These are phyloP conservation scores for Patella ulyssiponensis DNA, from an alignment of 2,888 invertebrate genomes.

Conservation along the genomic window DNA sequence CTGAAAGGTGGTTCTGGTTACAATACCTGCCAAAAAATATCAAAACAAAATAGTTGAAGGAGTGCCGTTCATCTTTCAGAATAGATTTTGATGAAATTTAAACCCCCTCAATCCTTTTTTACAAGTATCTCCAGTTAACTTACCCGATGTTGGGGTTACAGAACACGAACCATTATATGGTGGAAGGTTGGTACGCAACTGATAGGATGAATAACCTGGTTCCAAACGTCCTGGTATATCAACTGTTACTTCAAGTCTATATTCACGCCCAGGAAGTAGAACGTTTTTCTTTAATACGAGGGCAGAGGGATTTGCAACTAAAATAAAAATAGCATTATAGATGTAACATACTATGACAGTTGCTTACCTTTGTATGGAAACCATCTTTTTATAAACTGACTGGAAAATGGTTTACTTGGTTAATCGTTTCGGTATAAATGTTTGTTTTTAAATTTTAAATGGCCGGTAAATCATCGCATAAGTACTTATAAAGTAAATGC, in stretches of 20 bases:
- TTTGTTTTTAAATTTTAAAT: too few relatives aligned
- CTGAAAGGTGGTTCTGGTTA: conserved; percentile 13
- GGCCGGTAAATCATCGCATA: too few relatives aligned
- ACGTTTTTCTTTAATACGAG: conserved; percentile 19
- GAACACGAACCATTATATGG: conserved; percentile 26
- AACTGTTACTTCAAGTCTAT: conserved; percentile 12
- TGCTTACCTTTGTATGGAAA: too few relatives aligned
- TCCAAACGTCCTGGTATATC: conserved; percentile 6
- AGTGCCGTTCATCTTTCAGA: too few relatives aligned
- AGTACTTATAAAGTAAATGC: too few relatives aligned
- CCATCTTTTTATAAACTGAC: too few relatives aligned
- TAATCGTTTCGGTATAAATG: too few relatives aligned
- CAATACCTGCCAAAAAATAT: conserved; percentile 12
- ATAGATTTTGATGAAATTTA: too few relatives aligned
- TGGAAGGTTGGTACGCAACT: conserved; percentile 23
- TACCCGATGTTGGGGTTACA: conserved; percentile 15
- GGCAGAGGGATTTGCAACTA: conserved; percentile 17
- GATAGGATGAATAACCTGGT: conserved; percentile 15
- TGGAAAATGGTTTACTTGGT: too few relatives aligned
- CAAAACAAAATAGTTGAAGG: too few relatives aligned
- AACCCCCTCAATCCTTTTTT: background rate
- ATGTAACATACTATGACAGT: too few relatives aligned
- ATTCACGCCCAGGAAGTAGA: conserved; percentile 11
- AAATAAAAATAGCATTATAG: too few relatives aligned
- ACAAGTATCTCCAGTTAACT: background rate